Evolutionary conservation across 2,888 invertebrate genomes (phyloP), one percentile per base, ranked within the genome.

Genomic region (Atrina japonica): DNA sequence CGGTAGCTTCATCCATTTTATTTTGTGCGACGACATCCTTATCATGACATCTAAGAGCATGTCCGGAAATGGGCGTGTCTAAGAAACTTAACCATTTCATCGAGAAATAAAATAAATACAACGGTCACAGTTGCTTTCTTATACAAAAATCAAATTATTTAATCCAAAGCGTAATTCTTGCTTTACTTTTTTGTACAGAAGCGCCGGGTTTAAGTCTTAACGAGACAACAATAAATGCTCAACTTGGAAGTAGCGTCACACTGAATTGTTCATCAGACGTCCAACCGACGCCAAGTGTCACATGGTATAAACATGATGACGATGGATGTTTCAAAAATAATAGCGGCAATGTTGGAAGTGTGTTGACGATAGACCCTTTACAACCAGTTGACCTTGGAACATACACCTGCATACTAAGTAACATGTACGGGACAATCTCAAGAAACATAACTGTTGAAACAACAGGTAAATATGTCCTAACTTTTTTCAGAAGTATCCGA

Each of bases 361-460:
- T 23, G 14, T 30, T 43, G 11, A 29, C 45, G 11, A 9, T 61
- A 9, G 35, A 50, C 3, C 30, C 14, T 5, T 30, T 61, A 21
- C 43, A 41, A 30, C 61, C 61, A n/a, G 43, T 43, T 9, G 61
- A 61, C 21, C 14, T 35, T 3, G 61, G 61, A 5, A 61, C 61
- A 5, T 61, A 61, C 47, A 45, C 27, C 18, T 61, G 61, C 30
- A 18, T 18, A 27, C 30, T 47, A 2, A 47, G 18, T 5, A 61
- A 61, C 21, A n/a, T 6, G 18, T 3, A 27, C 9, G 61, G 61
- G 9, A 49, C 30, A 9, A n/a, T 47, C n/a, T 11, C 25, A 14
- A 59, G 43, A 59, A 43, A 40, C 27, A 45, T 59, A 16, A 59
- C 27, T 16, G 18, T 59, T 21, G 25, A 21, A 45, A 27, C 59